Evolutionary conservation across 2,113 vertebrate species (phyloP).

Genomic region (Chrysemys picta): DNA sequence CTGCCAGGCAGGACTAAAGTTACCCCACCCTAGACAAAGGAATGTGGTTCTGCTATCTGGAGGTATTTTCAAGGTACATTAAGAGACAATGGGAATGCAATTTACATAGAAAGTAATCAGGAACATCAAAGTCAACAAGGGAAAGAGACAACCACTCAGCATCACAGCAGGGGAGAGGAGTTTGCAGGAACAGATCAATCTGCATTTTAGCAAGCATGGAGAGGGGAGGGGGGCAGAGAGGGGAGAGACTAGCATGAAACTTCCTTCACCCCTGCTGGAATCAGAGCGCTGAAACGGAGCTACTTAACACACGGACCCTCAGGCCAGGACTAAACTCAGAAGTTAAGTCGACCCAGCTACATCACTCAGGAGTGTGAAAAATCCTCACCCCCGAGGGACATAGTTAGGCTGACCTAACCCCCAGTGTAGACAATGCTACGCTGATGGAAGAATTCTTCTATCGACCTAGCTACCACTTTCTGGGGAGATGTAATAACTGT

Average conservation of each 20-base stretch:
- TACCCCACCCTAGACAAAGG: background rate
- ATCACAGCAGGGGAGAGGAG: background rate
- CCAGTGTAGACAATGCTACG: too few relatives aligned
- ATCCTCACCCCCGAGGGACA: too few relatives aligned
- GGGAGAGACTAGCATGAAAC: background rate
- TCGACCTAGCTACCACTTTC: too few relatives aligned
- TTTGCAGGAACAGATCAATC: background rate
- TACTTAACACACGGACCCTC: too few relatives aligned
- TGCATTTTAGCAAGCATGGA: background rate
- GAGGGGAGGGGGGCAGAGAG: too few relatives aligned
- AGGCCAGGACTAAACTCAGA: too few relatives aligned
- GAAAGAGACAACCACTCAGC: background rate
- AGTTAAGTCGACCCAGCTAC: too few relatives aligned
- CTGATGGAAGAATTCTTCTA: too few relatives aligned
- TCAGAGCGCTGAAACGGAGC: too few relatives aligned
- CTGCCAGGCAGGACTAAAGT: background rate
- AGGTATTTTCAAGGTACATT: background rate
- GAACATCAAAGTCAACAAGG: background rate
- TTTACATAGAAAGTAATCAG: background rate
- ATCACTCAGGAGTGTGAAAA: too few relatives aligned
- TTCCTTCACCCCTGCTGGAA: background rate
- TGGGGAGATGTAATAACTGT: too few relatives aligned
- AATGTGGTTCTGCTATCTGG: background rate
- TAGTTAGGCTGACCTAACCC: too few relatives aligned
- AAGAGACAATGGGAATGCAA: background rate